These are phyloP conservation scores for Heliconius hortense DNA, from an alignment of 2,888 invertebrate genomes.

Conservation along the genomic window DNA sequence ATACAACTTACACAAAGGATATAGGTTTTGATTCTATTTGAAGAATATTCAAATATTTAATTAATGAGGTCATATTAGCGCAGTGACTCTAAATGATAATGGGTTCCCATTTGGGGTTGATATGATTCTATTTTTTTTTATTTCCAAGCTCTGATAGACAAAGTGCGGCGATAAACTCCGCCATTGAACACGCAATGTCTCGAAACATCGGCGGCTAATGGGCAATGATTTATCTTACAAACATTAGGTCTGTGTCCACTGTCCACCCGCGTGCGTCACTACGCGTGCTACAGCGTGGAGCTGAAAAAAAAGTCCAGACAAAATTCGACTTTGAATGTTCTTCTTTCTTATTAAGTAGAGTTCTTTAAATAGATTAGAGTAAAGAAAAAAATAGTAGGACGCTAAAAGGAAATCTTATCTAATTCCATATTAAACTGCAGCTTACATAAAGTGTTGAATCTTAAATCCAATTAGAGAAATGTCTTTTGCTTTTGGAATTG, in stretches of 20 bases:
- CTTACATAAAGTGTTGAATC: not conserved
- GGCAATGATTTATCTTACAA: not conserved
- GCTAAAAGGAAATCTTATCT: not conserved
- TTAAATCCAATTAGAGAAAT: constrained; percentile 6
- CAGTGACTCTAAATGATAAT: not conserved
- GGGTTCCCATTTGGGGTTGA: not conserved
- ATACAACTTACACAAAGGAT: too few species aligned
- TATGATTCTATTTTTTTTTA: not conserved
- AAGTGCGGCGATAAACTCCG: too few species aligned
- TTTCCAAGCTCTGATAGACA: not conserved
- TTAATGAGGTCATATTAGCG: not conserved
- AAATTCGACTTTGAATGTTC: too few species aligned
- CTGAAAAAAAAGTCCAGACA: too few species aligned
- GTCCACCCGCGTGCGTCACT: too few species aligned
- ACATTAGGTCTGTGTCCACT: not conserved
- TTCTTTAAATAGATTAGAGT: not conserved
- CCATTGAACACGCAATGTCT: not conserved
- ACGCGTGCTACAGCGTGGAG: too few species aligned
- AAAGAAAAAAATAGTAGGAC: not conserved
- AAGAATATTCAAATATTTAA: too few species aligned
- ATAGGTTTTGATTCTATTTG: too few species aligned
- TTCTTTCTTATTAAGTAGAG: not conserved
- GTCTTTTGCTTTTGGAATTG: not conserved
- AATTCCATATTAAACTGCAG: not conserved
- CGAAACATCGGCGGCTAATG: not conserved